These are phyloP conservation scores for Macaria notata DNA, from an alignment of 2,888 invertebrate species.

Conservation along the genomic window DNA sequence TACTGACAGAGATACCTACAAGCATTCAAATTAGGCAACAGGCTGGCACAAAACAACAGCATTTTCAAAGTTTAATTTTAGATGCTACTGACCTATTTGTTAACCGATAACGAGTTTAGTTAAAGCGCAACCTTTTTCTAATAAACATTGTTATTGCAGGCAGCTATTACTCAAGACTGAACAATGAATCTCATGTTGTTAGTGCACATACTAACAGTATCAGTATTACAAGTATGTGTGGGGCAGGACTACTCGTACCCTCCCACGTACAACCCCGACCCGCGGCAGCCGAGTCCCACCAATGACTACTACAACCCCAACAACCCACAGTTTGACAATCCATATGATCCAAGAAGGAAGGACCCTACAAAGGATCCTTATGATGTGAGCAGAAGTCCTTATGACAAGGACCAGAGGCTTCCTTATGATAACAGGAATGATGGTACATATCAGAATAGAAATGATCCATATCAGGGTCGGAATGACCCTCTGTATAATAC, in stretches of 20 bases:
- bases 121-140: slow-evolving; percentile 8
- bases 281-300: slow-evolving; percentile 56
- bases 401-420: slow-evolving; percentile 47
- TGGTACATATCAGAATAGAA: slow-evolving; percentile 37
- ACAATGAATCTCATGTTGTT: slow-evolving; percentile 68
- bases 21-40: slow-evolving; percentile 14
- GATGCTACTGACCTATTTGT: slow-evolving; percentile 29
- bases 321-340: slow-evolving; percentile 65
- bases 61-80: slow-evolving; percentile 32
- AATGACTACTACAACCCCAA: slow-evolving; percentile 56
- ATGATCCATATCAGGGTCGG: slow-evolving; percentile 34
- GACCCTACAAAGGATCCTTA: slow-evolving; percentile 34
- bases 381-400: slow-evolving; percentile 44
- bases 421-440: slow-evolving; percentile 41
- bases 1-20: slow-evolving; percentile 10
- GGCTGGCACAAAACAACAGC: slow-evolving; percentile 9
- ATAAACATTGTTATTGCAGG: slow-evolving; percentile 50
- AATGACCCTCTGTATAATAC: slow-evolving; percentile 44
- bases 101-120: slow-evolving; percentile 1
- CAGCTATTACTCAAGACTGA: slow-evolving; percentile 55
- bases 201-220: slow-evolving; percentile 43
- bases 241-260: slow-evolving; percentile 61
- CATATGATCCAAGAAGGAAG: slow-evolving; percentile 62
- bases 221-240: slow-evolving; percentile 51
- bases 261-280: slow-evolving; percentile 64